Evolutionary conservation across 2,797 vertebrate genomes (phyloP).

Genomic region (Chiloscyllium punctatum): DNA sequence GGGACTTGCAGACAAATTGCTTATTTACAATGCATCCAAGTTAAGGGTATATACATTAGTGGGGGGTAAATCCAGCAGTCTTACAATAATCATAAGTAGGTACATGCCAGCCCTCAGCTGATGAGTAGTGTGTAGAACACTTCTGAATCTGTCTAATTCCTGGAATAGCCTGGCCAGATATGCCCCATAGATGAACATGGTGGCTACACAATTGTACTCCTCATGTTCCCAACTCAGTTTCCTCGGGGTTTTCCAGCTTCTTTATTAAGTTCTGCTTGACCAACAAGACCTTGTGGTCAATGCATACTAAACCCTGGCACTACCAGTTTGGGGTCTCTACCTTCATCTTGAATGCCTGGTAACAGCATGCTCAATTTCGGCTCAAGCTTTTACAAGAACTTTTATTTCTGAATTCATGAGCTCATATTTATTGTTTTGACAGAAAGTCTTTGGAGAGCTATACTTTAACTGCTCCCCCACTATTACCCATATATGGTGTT

Average conservation of each 20-base stretch:
- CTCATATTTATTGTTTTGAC: background rate
- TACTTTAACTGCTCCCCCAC: background rate
- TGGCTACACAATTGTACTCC: background rate
- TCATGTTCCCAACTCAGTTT: background rate
- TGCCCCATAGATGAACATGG: background rate
- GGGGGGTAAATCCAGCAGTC: background rate
- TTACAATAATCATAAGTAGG: background rate
- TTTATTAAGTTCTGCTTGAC: background rate
- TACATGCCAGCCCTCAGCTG: background rate
- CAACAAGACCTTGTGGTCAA: background rate
- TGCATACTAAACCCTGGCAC: background rate
- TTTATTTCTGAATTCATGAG: background rate
- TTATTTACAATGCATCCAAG: background rate
- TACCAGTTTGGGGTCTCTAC: background rate
- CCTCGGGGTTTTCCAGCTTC: background rate
- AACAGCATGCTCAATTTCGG: background rate
- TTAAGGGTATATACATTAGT: background rate
- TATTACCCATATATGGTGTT: background rate
- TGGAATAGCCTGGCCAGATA: background rate
- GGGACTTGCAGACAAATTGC: background rate
- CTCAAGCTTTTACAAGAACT: background rate
- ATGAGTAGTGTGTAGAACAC: background rate
- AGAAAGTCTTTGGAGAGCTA: background rate
- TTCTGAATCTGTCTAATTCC: background rate
- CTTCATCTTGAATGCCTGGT: background rate